Base-by-base conservation (phyloP, 2,888 invertebrate genomes). In the Rhimphoctona megacephalus region DNA sequence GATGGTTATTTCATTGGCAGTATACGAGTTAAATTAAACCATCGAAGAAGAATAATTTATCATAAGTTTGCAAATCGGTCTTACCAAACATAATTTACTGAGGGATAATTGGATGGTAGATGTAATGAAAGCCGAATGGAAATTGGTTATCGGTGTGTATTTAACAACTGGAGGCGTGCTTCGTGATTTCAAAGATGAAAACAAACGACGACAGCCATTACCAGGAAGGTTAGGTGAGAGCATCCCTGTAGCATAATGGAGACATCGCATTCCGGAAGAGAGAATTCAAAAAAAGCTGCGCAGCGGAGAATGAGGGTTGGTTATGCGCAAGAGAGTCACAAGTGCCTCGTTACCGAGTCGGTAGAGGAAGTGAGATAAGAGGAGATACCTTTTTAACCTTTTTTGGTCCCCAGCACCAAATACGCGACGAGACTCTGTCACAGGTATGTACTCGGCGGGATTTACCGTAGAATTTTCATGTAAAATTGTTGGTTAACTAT, bases 401-500 rank as follows among this genome's bases (percentile, higher is more conserved):
- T 43, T 70, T 49, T 54, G 7, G 54, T 36, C 39, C n/a, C 64
- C 43, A 36, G 78, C 80, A 69, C 74, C 69, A 80, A 84, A 70
- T 84, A 84, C 80, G 69, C 84, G 74, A 84, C 80, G 80, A 80
- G 74, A 76, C 69, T 85, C 85, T 76, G 61, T 33, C 33, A 39
- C 76, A 61, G 49, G 46, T 73, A 78, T 43, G 43, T 72, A 83
- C 86, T 86, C 83, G 76, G 83, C 83, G 73, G 80, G 66, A 49
- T 76, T 72, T 81, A 76, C 43, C 76, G 79, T 88, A 89, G 90
- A 92, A 91, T 90, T 89, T 89, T 89, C 89, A 81, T 83, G 88
- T 88, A 87, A 91, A 92, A 92, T 93, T 92, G 91, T 93, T 93
- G 82, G 72, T 69, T 90, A 90, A 92, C 92, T 91, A 92, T 92